Percentiles rank a stretch among this genome's conserved stretches.
Conservation (phyloP, 2,113 vertebrate genomes). For the Taurulus bubalis region DNA sequence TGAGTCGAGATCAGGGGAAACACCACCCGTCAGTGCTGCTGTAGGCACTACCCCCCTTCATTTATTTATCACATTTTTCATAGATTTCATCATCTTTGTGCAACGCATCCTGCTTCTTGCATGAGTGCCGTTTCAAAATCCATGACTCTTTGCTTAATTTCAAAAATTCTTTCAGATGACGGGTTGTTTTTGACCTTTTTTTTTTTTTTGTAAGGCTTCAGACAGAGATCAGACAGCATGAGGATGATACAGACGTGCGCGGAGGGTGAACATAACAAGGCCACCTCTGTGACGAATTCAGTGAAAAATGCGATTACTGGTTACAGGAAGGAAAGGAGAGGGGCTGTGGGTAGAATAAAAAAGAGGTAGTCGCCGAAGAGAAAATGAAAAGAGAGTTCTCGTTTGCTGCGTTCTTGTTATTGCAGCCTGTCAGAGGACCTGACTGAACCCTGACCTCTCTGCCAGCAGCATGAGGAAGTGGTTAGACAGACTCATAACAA, state of each 20-base stretch:
- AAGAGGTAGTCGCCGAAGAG: constrained; percentile 33
- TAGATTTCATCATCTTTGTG: constrained; percentile 44
- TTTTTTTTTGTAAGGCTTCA: not conserved
- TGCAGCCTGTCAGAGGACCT: constrained; percentile 68
- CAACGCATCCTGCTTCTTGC: constrained; percentile 28
- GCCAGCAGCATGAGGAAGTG: constrained; percentile 78
- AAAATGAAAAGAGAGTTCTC: constrained; percentile 53
- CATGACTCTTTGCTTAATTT: constrained; percentile 29
- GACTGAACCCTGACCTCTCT: constrained; percentile 73
- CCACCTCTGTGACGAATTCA: constrained; percentile 17
- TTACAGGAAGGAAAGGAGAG: constrained; percentile 15
- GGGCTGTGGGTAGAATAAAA: not conserved
- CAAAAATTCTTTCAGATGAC: constrained; percentile 13
- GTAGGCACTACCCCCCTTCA: not conserved
- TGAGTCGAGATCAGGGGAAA: constrained; percentile 34
- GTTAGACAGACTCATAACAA: constrained; percentile 75
- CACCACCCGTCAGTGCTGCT: not conserved
- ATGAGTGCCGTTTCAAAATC: constrained; percentile 23
- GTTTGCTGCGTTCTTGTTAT: constrained; percentile 66
- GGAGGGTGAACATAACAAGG: constrained; percentile 5
- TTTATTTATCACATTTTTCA: constrained; percentile 21
- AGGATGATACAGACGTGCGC: not conserved
- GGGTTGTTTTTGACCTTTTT: constrained; percentile 15
- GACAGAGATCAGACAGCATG: not conserved
- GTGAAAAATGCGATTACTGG: constrained; percentile 34